Base-by-base conservation (phyloP, 2,888 invertebrate species). In the Callimorpha dominula region DNA sequence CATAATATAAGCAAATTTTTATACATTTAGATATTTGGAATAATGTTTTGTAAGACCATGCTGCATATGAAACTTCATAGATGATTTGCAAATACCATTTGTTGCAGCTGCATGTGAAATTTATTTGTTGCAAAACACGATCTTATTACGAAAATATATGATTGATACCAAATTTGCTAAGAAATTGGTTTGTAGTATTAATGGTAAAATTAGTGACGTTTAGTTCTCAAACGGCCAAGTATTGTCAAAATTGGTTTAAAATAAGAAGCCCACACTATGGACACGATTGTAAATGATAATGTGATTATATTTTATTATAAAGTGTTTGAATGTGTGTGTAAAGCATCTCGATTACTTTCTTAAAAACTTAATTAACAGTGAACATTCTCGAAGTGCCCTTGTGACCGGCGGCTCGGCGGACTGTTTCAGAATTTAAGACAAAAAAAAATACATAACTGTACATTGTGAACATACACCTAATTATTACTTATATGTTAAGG, bases 381-480 rank as follows among this genome's bases (percentile, higher is more conserved):
- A 76, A 91, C 85, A 89, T 91, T 92, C 88, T 93, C 86, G 85
- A 95, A 95, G 95, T 95, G 95, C 92, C 93, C 94, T 95, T 95
- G 93, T 86, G 93, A 91, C 92, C 90, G 91, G 92, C 91, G 93
- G 92, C 91, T 91, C 91, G 92, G 93, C 91, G 94, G 93, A 94
- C 94, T 94, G 92, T 91, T 85, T 91, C 92, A 91, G 89, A 93
- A 91, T 92, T 92, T 93, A 94, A 93, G 85, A 90, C 85, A 93
- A 94, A 88, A 86, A 91, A 46, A 46, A 46, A 46, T 46, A 93
- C 91, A 92, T 94, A 94, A 87, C 92, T 95, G 95, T 95, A 95
- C 94, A 95, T 95, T 95, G 92, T 95, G 95, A 95, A 95, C 94
- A 95, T 95, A 95, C 90, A 94, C 91, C 84, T 93, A 93, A 94